These are phyloP conservation scores for Sinhomidia bicolor DNA, from an alignment of 2,888 invertebrate species.

Conservation along the genomic window DNA sequence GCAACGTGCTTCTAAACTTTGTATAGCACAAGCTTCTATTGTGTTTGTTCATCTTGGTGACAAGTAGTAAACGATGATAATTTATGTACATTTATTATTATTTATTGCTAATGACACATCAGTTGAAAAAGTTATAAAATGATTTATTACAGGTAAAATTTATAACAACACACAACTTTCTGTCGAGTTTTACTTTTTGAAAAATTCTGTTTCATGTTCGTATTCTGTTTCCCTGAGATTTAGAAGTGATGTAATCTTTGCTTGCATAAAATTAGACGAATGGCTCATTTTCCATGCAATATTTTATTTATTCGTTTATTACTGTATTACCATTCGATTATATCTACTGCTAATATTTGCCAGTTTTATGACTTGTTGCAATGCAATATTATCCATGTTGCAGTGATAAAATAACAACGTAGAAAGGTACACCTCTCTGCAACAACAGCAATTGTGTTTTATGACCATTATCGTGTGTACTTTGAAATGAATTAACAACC, in stretches of 20 bases:
- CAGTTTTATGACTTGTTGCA: neutral
- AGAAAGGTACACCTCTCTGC: no score
- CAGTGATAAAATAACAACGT: neutral
- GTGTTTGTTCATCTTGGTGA: neutral
- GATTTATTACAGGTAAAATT: constrained; percentile 50
- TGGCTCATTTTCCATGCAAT: neutral
- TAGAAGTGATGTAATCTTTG: neutral
- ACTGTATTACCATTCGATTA: neutral
- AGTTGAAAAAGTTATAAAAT: constrained; percentile 54
- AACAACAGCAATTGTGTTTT: neutral
- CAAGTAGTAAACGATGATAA: neutral
- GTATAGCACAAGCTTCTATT: neutral
- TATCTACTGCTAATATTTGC: neutral
- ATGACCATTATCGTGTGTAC: neutral
- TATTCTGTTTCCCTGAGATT: neutral
- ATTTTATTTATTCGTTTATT: constrained; percentile 6
- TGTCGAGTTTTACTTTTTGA: neutral
- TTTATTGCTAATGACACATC: constrained; percentile 23
- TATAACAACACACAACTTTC: neutral
- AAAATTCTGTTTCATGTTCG: neutral
- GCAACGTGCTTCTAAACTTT: constrained; percentile 20
- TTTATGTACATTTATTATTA: constrained; percentile 64
- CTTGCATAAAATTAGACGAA: neutral
- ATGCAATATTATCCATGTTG: neutral
- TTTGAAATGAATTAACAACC: constrained; percentile 26